Conservation (phyloP, 1,140 invertebrate genomes). For the Mesaphorura yosii region DNA sequence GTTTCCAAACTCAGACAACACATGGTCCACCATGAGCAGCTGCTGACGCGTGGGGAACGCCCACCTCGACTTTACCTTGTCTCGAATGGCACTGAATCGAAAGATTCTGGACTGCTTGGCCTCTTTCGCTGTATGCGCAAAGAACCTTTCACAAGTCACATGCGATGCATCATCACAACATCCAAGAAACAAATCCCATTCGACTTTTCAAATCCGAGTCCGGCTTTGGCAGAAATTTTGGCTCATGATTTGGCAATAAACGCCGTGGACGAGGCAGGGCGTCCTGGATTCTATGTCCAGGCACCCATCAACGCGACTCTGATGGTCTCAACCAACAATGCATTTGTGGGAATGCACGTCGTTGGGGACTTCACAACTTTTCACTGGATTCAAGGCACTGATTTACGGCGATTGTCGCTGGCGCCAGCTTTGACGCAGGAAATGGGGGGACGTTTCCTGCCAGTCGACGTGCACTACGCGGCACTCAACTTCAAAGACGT, state of each 20-base stretch:
- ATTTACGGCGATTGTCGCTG: constrained; percentile 42
- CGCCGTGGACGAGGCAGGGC: constrained; percentile 52
- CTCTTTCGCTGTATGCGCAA: not conserved
- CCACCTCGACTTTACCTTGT: constrained; percentile 31
- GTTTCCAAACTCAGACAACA: too few relatives aligned
- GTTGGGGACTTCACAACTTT: constrained; percentile 75
- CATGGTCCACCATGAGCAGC: not conserved
- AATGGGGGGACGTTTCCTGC: too few relatives aligned
- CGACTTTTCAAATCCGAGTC: constrained; percentile 4
- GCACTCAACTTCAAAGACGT: constrained; percentile 66
- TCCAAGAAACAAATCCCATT: not conserved
- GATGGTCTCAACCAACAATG: constrained; percentile 44
- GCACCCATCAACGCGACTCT: constrained; percentile 40
- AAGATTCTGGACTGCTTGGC: not conserved
- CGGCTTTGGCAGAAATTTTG: constrained; percentile 31
- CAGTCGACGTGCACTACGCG: constrained; percentile 45
- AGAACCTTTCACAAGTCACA: not conserved
- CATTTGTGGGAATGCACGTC: constrained; percentile 61
- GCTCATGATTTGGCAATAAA: constrained; percentile 69
- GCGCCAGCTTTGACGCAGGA: too few relatives aligned
- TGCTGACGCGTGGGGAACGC: constrained; percentile 7
- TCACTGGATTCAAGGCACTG: constrained; percentile 57
- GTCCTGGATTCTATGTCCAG: constrained; percentile 72
- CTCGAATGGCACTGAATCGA: not conserved
- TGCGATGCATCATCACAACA: constrained; percentile 13